These are phyloP conservation scores for Psilanteris sp. DNA, from an alignment of 1,140 invertebrate genomes.

Conservation along the genomic window DNA sequence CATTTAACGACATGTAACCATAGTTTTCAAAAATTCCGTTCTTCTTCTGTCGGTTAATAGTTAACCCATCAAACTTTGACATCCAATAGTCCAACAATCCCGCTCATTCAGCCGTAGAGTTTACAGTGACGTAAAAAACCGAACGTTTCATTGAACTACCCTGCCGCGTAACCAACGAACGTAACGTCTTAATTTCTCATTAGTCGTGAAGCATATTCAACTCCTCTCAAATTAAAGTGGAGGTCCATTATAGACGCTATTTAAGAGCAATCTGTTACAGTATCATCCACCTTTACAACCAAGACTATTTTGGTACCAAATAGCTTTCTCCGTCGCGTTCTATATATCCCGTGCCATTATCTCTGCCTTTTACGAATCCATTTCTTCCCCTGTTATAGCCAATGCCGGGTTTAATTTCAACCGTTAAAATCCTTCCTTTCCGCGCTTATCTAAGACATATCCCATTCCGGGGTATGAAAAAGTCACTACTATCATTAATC, in stretches of 20 bases:
- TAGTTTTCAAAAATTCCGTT: too few relatives aligned
- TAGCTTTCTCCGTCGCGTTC: background rate
- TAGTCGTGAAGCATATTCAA: conserved; percentile 16
- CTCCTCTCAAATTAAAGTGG: conserved; percentile 28
- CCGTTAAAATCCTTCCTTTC: too few relatives aligned
- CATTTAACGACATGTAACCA: too few relatives aligned
- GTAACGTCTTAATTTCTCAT: conserved; percentile 17
- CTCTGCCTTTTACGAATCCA: background rate
- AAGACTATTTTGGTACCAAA: conserved; percentile 1
- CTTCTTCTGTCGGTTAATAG: too few relatives aligned
- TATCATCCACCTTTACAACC: background rate
- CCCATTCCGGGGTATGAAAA: too few relatives aligned
- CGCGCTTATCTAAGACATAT: background rate
- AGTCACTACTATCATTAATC: too few relatives aligned
- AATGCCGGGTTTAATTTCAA: background rate
- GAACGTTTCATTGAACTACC: too few relatives aligned
- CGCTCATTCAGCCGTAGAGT: too few relatives aligned
- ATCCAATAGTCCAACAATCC: too few relatives aligned
- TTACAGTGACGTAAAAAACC: too few relatives aligned
- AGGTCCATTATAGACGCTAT: conserved; percentile 18
- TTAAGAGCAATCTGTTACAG: conserved; percentile 6
- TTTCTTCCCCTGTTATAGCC: background rate
- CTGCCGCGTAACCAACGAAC: too few relatives aligned
- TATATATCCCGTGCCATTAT: conserved; percentile 15
- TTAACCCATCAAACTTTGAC: too few relatives aligned